Conservation (phyloP, 2,888 invertebrate genomes). For the Stenodema calcarata region DNA sequence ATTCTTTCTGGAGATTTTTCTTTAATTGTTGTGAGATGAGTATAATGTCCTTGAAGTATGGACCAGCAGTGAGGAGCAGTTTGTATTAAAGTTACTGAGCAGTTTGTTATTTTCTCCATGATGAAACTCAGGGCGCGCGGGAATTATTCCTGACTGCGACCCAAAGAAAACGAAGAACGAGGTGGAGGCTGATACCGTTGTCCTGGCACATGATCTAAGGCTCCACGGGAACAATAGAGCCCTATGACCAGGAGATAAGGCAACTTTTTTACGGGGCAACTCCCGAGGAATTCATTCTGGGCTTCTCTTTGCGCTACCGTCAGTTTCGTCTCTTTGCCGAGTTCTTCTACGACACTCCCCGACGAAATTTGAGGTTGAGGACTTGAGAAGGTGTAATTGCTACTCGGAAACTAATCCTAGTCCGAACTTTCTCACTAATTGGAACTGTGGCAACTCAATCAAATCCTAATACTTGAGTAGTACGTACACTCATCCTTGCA, state of each 20-base stretch:
- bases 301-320: not conserved
- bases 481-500: no score
- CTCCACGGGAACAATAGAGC: not conserved
- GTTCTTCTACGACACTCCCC: not conserved
- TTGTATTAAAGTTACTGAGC: not conserved
- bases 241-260: not conserved
- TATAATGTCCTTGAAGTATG: not conserved
- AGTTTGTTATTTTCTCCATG: not conserved
- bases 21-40: not conserved
- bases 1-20: not conserved
- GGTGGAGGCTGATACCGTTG: not conserved
- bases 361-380: not conserved
- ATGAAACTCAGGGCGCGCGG: not conserved
- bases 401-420: no score
- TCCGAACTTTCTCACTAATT: no score
- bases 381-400: no score
- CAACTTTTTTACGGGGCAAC: not conserved
- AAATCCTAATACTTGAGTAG: no score
- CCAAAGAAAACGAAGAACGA: not conserved
- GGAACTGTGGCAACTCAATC: no score
- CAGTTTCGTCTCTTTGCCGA: not conserved
- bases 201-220: constrained; percentile 2
- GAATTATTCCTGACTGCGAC: not conserved
- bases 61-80: not conserved
- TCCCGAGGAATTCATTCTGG: not conserved